Evolutionary conservation across 1,140 invertebrate species (phyloP).

Genomic region (Drosophila repleta): DNA sequence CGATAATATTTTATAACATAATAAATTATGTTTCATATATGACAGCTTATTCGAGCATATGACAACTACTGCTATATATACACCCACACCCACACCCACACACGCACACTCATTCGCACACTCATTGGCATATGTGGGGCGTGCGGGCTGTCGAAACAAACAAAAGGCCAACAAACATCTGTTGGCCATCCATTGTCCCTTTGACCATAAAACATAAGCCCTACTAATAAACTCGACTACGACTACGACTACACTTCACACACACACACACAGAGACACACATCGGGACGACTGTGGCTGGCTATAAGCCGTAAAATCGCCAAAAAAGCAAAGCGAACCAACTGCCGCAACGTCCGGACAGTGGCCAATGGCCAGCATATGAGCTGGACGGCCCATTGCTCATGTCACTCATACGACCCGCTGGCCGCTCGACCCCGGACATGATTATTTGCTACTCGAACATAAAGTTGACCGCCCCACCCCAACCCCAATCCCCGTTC

Average conservation of each 20-base stretch:
- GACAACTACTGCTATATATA: constrained; percentile 59
- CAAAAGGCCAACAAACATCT: constrained; percentile 79
- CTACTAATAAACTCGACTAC: constrained; percentile 77
- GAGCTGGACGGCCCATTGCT: constrained; percentile 57
- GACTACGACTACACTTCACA: constrained; percentile 69
- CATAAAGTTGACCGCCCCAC: constrained; percentile 59
- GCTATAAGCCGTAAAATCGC: constrained; percentile 82
- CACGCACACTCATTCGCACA: constrained; percentile 1
- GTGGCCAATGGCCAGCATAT: constrained; percentile 53
- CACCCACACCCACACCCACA: neutral
- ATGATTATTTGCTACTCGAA: constrained; percentile 83
- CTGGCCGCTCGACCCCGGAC: constrained; percentile 48
- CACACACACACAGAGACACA: constrained; percentile 36
- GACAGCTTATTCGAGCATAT: constrained; percentile 81
- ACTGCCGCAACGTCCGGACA: constrained; percentile 61
- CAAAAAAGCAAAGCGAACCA: constrained; percentile 79
- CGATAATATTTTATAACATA: constrained; percentile 82
- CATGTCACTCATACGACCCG: constrained; percentile 72
- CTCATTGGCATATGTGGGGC: constrained; percentile 24
- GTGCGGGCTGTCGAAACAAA: constrained; percentile 47
- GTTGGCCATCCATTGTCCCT: constrained; percentile 80
- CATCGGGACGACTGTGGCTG: constrained; percentile 51
- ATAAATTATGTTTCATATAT: constrained; percentile 80
- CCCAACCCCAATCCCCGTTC: constrained; percentile 2
- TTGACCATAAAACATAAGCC: constrained; percentile 80